phyloP scores from a whole-genome alignment of 2,113 vertebrate species.

The Agapornis roseicollis region DNA sequence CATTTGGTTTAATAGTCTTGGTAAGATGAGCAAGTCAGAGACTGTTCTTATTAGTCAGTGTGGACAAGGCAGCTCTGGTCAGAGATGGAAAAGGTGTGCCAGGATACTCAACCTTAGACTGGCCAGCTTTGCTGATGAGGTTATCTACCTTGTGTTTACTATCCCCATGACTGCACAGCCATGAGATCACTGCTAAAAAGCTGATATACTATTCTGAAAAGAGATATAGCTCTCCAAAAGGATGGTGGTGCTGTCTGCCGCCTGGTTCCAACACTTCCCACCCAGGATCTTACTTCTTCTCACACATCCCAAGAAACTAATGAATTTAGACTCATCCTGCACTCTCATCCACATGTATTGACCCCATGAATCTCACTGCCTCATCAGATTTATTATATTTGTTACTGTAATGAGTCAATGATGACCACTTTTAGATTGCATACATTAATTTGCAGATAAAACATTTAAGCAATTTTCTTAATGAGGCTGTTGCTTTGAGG shows the following conservation, averaged over 20 bases:
- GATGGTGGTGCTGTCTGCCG: neutral
- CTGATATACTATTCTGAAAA: neutral
- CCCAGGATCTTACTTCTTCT: neutral
- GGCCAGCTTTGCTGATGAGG: neutral
- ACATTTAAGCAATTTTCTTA: slow-evolving; percentile 8
- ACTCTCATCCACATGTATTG: neutral
- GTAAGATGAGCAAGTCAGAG: neutral
- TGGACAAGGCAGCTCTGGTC: neutral
- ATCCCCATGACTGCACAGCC: neutral
- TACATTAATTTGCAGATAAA: neutral
- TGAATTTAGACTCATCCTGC: neutral
- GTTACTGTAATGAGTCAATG: neutral
- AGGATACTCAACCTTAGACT: neutral
- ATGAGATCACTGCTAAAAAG: neutral
- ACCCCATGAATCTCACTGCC: neutral
- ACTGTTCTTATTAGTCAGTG: neutral
- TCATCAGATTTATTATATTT: neutral
- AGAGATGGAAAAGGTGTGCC: neutral
- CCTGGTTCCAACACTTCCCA: neutral
- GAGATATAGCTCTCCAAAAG: neutral
- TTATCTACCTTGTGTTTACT: neutral
- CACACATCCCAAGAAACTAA: neutral
- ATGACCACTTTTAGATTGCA: neutral
- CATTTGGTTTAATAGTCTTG: neutral
- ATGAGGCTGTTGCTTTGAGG: neutral